These are phyloP conservation scores for Apodemia hepburni DNA, from an alignment of 2,888 invertebrate species.

Conservation along the genomic window DNA sequence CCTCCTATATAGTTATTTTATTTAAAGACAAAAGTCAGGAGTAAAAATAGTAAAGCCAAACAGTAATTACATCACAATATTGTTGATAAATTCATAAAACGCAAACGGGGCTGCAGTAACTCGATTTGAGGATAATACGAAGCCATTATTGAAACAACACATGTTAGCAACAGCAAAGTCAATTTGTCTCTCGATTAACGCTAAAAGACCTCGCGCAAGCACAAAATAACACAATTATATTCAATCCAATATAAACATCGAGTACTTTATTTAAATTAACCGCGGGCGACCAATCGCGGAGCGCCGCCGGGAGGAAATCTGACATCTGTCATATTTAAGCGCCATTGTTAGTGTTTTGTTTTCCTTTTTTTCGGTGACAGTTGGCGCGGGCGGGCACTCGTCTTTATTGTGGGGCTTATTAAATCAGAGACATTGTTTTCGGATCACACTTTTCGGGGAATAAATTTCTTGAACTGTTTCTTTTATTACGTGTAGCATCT, in stretches of 20 bases:
- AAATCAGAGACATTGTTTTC: constrained; percentile 39
- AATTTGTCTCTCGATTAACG: constrained; percentile 60
- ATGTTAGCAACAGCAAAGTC: constrained; percentile 43
- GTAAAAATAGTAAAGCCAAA: not conserved
- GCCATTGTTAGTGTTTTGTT: constrained; percentile 52
- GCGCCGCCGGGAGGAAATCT: constrained; percentile 50
- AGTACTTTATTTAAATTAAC: constrained; percentile 51
- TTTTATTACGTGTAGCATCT: too few relatives aligned
- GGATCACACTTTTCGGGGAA: constrained; percentile 3
- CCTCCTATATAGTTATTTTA: too few relatives aligned
- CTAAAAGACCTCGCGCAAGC: constrained; percentile 47
- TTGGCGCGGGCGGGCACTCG: constrained; percentile 56
- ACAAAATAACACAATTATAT: constrained; percentile 55
- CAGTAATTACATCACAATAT: not conserved
- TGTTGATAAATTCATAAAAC: constrained; percentile 5
- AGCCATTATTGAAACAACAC: constrained; percentile 32
- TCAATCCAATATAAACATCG: constrained; percentile 43
- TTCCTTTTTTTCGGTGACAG: constrained; percentile 64
- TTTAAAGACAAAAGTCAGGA: too few relatives aligned
- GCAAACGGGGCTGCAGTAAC: constrained; percentile 19
- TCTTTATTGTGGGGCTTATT: constrained; percentile 48
- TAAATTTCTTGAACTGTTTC: too few relatives aligned
- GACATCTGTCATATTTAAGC: constrained; percentile 71
- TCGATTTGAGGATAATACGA: constrained; percentile 27
- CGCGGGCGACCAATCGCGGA: constrained; percentile 43